Conservation (phyloP, 2,888 invertebrate genomes). For the Caenorhabditis sp. region DNA sequence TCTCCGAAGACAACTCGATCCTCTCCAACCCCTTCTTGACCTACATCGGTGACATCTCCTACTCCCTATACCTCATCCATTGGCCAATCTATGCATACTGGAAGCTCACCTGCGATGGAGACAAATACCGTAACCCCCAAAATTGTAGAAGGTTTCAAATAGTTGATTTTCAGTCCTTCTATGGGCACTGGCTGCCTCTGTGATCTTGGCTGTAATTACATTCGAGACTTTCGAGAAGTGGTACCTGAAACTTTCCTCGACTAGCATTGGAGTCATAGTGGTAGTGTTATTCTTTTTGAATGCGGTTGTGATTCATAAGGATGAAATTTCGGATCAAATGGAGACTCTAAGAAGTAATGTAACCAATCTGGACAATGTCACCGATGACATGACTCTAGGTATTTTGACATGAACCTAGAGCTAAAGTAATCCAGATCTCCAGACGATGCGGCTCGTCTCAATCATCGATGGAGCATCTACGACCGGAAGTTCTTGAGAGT, state of each 20-base stretch:
- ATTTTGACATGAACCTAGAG: not conserved
- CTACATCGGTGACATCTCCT: slow-evolving; percentile 57
- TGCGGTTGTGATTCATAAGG: slow-evolving; percentile 21
- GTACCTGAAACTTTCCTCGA: slow-evolving; percentile 17
- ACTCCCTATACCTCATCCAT: slow-evolving; percentile 50
- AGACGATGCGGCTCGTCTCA: slow-evolving; percentile 26
- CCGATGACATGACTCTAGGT: slow-evolving; percentile 39
- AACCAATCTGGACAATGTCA: slow-evolving; percentile 12
- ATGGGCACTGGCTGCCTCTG: not conserved
- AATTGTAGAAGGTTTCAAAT: too few relatives aligned
- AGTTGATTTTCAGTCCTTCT: slow-evolving; percentile 3
- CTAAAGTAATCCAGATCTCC: not conserved
- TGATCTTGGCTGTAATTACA: not conserved
- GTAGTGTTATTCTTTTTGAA: slow-evolving; percentile 18
- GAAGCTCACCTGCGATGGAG: slow-evolving; percentile 31
- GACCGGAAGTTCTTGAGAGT: slow-evolving; percentile 10
- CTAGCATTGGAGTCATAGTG: slow-evolving; percentile 12
- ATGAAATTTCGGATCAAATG: slow-evolving; percentile 16
- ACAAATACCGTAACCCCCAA: not conserved
- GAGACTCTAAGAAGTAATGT: not conserved
- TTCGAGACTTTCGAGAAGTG: slow-evolving; percentile 43
- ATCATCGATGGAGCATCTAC: slow-evolving; percentile 28
- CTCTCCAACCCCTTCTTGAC: slow-evolving; percentile 33
- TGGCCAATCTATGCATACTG: slow-evolving; percentile 57
- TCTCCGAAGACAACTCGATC: slow-evolving; percentile 8